Evolutionary conservation across 2,797 vertebrate species (phyloP).

Genomic region (Alfaro cultratus): DNA sequence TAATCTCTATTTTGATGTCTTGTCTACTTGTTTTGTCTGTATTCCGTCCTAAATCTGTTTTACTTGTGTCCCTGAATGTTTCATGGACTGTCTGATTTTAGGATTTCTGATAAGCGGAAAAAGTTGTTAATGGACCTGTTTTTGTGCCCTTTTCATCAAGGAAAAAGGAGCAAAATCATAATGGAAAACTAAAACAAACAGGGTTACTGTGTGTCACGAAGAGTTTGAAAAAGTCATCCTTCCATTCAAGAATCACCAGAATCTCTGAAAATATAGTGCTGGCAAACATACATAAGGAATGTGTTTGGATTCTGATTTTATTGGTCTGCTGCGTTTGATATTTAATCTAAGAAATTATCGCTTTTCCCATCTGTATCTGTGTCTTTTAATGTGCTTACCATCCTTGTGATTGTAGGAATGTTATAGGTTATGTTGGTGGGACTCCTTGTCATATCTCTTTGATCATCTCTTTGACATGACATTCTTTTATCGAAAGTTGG

Average conservation of each 20-base stretch:
- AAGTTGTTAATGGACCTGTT: neutral
- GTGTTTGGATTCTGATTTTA: neutral
- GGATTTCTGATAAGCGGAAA: neutral
- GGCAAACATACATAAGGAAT: neutral
- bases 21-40: conserved; percentile 32
- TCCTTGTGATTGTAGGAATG: neutral
- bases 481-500: neutral
- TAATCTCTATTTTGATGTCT: conserved; percentile 13
- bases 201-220: neutral
- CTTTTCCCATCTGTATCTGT: neutral
- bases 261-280: neutral
- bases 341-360: conserved; percentile 35
- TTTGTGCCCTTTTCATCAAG: neutral
- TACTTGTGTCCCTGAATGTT: conserved; percentile 23
- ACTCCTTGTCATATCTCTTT: neutral
- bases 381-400: neutral
- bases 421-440: neutral
- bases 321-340: neutral
- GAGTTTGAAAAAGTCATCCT: neutral
- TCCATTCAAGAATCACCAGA: neutral
- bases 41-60: conserved; percentile 18
- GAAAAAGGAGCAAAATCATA: neutral
- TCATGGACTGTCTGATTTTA: conserved; percentile 7
- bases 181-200: neutral
- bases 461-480: neutral